Evolutionary conservation across 2,797 vertebrate species (phyloP), one percentile per base, ranked within the genome.

Genomic region (Oceanodroma leucorhoa): DNA sequence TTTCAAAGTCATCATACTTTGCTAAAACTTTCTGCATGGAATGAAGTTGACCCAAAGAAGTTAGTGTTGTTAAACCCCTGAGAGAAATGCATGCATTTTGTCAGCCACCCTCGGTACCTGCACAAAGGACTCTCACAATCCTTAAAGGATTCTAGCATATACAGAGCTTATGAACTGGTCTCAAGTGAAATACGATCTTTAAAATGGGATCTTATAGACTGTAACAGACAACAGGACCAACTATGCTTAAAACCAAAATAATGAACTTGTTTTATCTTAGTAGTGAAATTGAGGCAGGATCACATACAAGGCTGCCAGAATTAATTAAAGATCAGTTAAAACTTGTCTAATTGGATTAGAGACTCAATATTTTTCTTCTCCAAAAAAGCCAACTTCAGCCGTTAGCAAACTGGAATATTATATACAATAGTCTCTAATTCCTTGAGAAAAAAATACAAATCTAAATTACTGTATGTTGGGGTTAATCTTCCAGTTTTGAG

Each of bases 61-160:
- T 12, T 30, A 36, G n/a, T 1, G 1, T 1, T 65, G 67, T 40
- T 82, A 65, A 71, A 82, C 5, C 24, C 38, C 38, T 1, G 1
- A 26, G 41, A 65, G n/a, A 82, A 87, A 93, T 1, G 1, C 0
- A 0, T 2, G 16, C 10, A 7, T 72, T 70, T 14, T 66, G 53
- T 38, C 76, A 75, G 53, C 41, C 36, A 36, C 40, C 14, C 53
- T 66, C 71, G 10, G 21, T 4, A 40, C 29, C 71, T 70, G 51
- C 71, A 66, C 2, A 4, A 51, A n/a, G 34, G 40, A 55, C 30
- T 60, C 62, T 26, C 21, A 62, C 4, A 54, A 20, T 6, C 3
- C 79, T 55, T 54, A 38, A 60, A 64, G 16, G 19, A 61, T 22
- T 90, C 40, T 22, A 60, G 17, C 30, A 62, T 22, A 34, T 26